Percentiles rank a stretch among this genome's conserved stretches.
Evolutionary conservation across 2,888 invertebrate genomes (phyloP).

Genomic region (Patella pellucida): DNA sequence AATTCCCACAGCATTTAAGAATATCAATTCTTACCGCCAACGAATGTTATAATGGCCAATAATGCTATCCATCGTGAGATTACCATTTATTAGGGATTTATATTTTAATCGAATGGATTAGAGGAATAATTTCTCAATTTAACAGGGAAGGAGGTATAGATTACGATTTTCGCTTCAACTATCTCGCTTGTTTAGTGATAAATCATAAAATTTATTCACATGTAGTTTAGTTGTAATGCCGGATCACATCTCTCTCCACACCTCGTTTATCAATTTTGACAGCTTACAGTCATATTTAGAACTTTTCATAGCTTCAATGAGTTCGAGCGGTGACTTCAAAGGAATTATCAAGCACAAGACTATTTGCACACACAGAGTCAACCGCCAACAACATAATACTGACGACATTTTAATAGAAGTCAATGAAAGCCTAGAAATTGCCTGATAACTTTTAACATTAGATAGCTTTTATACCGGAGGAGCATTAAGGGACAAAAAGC

Average conservation of each 20-base stretch:
- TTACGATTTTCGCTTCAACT: no score
- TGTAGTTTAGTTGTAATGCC: no score
- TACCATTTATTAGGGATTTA: not conserved
- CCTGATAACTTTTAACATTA: conserved; percentile 1
- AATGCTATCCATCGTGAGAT: not conserved
- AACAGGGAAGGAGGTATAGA: no score
- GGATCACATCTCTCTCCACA: not conserved
- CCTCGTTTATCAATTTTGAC: conserved; percentile 7
- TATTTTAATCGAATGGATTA: no score
- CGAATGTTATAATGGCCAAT: no score
- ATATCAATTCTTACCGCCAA: no score
- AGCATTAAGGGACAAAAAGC: conserved; percentile 2
- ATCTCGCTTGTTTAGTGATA: no score
- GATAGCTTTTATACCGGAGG: not conserved
- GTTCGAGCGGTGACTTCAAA: not conserved
- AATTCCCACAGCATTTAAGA: no score
- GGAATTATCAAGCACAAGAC: not conserved
- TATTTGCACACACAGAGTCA: not conserved
- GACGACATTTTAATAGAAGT: conserved; percentile 10
- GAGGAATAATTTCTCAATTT: no score
- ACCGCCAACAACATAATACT: not conserved
- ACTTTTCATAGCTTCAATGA: conserved; percentile 1
- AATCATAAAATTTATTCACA: no score
- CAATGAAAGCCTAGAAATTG: conserved; percentile 4
- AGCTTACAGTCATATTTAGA: not conserved